Percentiles rank a stretch among this genome's conserved stretches.
Conservation (phyloP, 2,113 vertebrate species). For the Callaeas wilsoni region DNA sequence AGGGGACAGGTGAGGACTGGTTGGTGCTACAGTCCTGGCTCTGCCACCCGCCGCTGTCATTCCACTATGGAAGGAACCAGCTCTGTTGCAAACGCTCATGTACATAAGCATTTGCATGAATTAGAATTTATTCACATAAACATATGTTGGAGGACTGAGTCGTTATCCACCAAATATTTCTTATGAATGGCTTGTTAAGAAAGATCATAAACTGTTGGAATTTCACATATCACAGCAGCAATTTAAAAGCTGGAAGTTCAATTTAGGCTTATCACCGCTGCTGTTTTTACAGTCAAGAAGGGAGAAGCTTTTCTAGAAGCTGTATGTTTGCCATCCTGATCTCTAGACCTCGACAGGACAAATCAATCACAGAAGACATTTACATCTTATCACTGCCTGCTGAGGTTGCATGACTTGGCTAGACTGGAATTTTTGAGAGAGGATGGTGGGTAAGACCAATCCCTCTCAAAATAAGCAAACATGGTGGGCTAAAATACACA, state of each 20-base stretch:
- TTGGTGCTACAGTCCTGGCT: not conserved
- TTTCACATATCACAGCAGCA: not conserved
- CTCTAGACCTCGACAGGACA: not conserved
- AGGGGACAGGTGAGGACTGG: not conserved
- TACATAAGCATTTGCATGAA: not conserved
- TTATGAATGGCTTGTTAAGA: not conserved
- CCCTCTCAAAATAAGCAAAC: not conserved
- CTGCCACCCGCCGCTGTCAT: not conserved
- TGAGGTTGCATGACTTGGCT: not conserved
- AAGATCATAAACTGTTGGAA: not conserved
- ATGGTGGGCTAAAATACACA: not conserved
- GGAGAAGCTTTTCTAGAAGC: not conserved
- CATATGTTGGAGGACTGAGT: not conserved
- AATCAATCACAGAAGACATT: not conserved
- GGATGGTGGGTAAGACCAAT: not conserved
- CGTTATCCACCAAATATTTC: not conserved
- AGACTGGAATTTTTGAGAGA: not conserved
- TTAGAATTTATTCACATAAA: not conserved
- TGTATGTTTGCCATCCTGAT: not conserved
- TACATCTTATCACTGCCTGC: not conserved
- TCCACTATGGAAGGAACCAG: not conserved
- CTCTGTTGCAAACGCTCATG: fast-evolving
- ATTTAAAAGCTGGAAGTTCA: not conserved
- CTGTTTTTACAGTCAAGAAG: not conserved
- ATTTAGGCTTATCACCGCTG: not conserved